Base-by-base conservation (phyloP, 2,113 vertebrate genomes). In the Microcebus ravelobensis region DNA sequence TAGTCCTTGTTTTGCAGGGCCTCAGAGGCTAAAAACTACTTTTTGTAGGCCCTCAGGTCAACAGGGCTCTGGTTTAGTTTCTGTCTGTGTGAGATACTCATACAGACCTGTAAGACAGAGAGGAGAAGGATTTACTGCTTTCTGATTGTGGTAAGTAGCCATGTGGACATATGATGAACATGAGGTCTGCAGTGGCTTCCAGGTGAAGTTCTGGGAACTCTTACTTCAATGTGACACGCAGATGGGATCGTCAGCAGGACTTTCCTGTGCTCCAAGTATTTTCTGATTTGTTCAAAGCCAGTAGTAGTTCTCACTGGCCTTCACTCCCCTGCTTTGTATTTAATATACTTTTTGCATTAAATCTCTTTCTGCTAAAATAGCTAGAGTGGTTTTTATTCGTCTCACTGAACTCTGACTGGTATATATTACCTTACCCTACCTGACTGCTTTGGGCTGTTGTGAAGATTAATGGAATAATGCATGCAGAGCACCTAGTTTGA, bases 331-430 rank as follows among this genome's bases (percentile, higher is more conserved):
- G 27, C 23, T 25, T 5, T 70, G 3, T 18, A 27, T 88, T 94
- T 52, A 85, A 81, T 57, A 81, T 57, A 65, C n/a, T 71, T 21
- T 77, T 68, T 84, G 27, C n/a, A 59, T 70, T 65, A 61, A 94
- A 81, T 86, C 23, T 23, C 15, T 88, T 36, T 86, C 52, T 89
- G 10, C 27, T 36, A 50, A 90, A 77, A 57, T 73, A 50, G 12
- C 57, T 70, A n/a, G 12, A 73, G 17, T 91, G 42, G 18, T 48
- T 61, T 94, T 31, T 91, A 0, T 29, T 82, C 31, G 63, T 18
- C 21, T 67, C 55, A 27, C 5, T 6, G 50, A 92, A 45, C 29
- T 57, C 27, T 91, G 63, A 83, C 20, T n/a, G 23, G 11, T 68
- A 29, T 1, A 2, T 21, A 4, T 31, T 73, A 6, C 18, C 13